Conservation (phyloP, 2,113 vertebrate genomes). For the Progne subis region DNA sequence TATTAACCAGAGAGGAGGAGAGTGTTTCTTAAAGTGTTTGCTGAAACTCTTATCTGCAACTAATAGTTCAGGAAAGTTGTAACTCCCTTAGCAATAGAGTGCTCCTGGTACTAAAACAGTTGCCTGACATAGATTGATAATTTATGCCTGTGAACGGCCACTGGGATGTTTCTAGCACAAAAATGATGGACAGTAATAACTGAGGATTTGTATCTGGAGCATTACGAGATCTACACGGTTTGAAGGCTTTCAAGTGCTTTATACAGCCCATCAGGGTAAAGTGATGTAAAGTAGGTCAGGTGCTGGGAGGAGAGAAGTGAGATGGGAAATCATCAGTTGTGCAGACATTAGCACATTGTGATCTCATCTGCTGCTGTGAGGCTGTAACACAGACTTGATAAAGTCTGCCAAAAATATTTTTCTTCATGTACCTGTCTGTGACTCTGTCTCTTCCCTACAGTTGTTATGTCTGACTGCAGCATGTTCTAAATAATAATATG, state of each 20-base stretch:
- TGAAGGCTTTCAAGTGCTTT: constrained; percentile 39
- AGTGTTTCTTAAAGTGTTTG: not conserved
- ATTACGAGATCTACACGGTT: not conserved
- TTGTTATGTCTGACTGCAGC: constrained; percentile 22
- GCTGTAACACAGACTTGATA: constrained; percentile 11
- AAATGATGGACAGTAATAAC: constrained; percentile 15
- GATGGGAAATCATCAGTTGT: not conserved
- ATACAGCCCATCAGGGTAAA: not conserved
- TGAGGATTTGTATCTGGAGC: constrained; percentile 23
- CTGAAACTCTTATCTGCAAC: not conserved
- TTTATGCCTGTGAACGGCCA: not conserved
- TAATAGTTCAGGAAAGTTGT: not conserved
- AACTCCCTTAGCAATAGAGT: not conserved
- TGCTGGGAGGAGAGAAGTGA: not conserved
- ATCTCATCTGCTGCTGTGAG: constrained; percentile 47
- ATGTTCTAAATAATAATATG: constrained; percentile 7
- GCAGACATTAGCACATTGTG: constrained; percentile 54
- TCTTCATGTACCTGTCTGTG: constrained; percentile 36
- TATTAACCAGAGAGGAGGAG: not conserved
- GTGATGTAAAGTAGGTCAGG: constrained; percentile 60
- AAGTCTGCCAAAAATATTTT: constrained; percentile 54
- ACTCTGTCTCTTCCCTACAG: not conserved
- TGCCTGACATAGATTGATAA: constrained; percentile 25
- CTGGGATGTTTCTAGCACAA: not conserved
- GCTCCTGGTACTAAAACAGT: not conserved